Evolutionary conservation across 2,888 invertebrate species (phyloP).

Genomic region (Chloroclystis v-ata): DNA sequence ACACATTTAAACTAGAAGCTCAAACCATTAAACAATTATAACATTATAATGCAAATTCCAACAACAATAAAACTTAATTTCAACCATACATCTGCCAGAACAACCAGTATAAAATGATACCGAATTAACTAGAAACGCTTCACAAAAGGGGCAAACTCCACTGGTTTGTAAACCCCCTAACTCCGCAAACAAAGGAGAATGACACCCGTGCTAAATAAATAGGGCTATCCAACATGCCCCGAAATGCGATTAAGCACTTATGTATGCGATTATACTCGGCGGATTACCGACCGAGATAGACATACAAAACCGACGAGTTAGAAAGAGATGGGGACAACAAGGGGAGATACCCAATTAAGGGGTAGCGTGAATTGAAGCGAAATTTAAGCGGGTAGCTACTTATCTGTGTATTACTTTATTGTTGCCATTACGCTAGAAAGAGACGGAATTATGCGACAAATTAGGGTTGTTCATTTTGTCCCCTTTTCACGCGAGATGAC

Average conservation of each 20-base stretch:
- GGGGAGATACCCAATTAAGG: slow-evolving; percentile 73
- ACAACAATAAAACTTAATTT: slow-evolving; percentile 57
- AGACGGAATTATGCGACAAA: slow-evolving; percentile 40
- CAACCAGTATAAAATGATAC: slow-evolving; percentile 46
- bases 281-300: slow-evolving; percentile 51
- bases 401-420: slow-evolving; percentile 77
- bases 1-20: slow-evolving; percentile 27
- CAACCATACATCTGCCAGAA: slow-evolving; percentile 50
- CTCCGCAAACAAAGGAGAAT: slow-evolving; percentile 64
- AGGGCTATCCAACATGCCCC: slow-evolving; percentile 60
- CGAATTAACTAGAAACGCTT: slow-evolving; percentile 26
- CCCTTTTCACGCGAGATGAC: slow-evolving; percentile 24
- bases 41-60: slow-evolving; percentile 64
- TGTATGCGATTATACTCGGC: slow-evolving; percentile 68
- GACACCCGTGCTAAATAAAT: slow-evolving; percentile 68
- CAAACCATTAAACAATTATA: slow-evolving; percentile 63
- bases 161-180: slow-evolving; percentile 55
- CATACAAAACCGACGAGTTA: slow-evolving; percentile 25
- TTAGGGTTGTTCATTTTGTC: slow-evolving; percentile 49
- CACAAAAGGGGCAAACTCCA: slow-evolving; percentile 35
- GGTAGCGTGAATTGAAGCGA: slow-evolving; percentile 71
- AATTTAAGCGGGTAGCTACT: slow-evolving; percentile 75
- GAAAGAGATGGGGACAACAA: slow-evolving; percentile 43
- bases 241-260: slow-evolving; percentile 77
- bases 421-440: slow-evolving; percentile 64